A percentile compares a stretch with the other conserved stretches of the same genome.
phyloP scores from a whole-genome alignment of 2,113 vertebrate species.

The Podocnemis expansa region DNA sequence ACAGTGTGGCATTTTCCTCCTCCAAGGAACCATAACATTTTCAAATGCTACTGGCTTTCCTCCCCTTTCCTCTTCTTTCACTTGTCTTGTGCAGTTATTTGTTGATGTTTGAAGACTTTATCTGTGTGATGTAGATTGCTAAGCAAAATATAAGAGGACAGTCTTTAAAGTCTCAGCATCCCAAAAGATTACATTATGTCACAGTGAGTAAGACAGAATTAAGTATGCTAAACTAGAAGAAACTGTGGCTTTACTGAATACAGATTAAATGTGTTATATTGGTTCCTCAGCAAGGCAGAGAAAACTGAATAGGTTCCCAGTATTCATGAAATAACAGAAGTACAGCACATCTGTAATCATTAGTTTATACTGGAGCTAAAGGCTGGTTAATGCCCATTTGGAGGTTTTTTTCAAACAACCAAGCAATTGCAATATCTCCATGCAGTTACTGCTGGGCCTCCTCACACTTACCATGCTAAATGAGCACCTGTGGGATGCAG shows the following conservation, averaged over 20 bases:
- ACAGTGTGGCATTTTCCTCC: background rate
- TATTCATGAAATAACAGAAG: fast-evolving
- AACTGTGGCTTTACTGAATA: background rate
- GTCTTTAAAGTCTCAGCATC: background rate
- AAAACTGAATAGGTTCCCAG: background rate
- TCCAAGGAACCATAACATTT: background rate
- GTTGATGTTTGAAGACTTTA: fast-evolving
- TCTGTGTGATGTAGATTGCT: background rate
- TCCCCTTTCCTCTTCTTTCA: background rate
- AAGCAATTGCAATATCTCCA: background rate
- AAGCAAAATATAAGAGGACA: background rate
- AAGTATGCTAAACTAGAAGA: background rate
- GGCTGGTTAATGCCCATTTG: background rate
- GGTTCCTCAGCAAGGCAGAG: background rate
- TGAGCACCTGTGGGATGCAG: background rate
- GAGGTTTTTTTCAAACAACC: background rate
- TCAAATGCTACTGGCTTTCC: background rate
- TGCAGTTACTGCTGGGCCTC: fast-evolving
- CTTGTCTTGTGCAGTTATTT: background rate
- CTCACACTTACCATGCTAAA: background rate
- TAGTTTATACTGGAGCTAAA: background rate
- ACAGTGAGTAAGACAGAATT: background rate
- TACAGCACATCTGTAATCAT: fast-evolving
- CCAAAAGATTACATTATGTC: background rate
- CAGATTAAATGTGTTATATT: background rate